A percentile compares a stretch with the other conserved stretches of the same genome.
Evolutionary conservation across 2,113 vertebrate species (phyloP).

Genomic region (Sprattus sprattus): DNA sequence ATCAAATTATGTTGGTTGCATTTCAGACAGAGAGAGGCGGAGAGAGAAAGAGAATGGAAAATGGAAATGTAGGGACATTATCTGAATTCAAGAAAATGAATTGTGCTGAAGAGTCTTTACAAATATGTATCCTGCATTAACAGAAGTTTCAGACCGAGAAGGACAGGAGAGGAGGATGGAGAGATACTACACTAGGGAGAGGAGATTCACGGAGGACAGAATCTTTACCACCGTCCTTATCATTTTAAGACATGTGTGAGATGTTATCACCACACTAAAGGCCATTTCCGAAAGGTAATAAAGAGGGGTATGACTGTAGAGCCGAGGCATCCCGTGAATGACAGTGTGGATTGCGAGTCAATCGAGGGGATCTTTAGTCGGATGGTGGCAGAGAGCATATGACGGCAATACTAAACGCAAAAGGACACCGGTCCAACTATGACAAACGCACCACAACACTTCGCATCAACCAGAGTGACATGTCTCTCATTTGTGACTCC

Average conservation of each 20-base stretch:
- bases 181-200: neutral
- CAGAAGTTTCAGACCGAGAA: neutral
- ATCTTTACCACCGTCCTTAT: conserved; percentile 61
- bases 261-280: conserved; percentile 55
- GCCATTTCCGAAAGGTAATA: conserved; percentile 53
- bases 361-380: conserved; percentile 24
- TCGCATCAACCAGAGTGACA: neutral
- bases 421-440: neutral
- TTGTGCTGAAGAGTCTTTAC: conserved; percentile 42
- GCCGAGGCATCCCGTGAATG: conserved; percentile 21
- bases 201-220: conserved; percentile 41
- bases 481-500: neutral
- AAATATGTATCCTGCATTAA: neutral
- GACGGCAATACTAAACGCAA: conserved; percentile 35
- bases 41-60: neutral
- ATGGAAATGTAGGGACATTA: conserved; percentile 51
- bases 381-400: conserved; percentile 28
- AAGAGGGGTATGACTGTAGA: conserved; percentile 44
- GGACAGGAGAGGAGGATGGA: neutral
- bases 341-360: conserved; percentile 29
- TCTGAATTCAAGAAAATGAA: conserved; percentile 54
- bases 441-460: neutral
- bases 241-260: conserved; percentile 53
- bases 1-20: neutral
- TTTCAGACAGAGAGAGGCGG: conserved; percentile 13